Evolutionary conservation across 1,140 invertebrate genomes (phyloP).

Genomic region (Plectrocnemia conspersa): DNA sequence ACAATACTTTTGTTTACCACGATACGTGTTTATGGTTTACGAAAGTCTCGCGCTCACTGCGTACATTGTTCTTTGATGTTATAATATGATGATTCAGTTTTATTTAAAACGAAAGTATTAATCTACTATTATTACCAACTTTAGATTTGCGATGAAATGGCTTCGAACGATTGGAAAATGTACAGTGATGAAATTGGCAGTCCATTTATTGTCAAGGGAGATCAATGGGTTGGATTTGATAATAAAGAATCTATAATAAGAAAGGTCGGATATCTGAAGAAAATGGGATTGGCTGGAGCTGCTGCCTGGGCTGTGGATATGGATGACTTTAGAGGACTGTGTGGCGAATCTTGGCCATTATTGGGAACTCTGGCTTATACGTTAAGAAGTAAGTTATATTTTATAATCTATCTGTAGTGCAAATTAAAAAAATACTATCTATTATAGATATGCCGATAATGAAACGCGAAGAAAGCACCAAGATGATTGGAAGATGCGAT

Average conservation of each 20-base stretch:
- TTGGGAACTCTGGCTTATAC: constrained; percentile 55
- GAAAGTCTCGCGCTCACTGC: no score
- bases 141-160: constrained; percentile 63
- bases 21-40: no score
- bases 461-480: not conserved
- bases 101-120: constrained; percentile 53
- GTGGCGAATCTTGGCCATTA: constrained; percentile 61
- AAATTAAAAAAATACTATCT: constrained; percentile 1
- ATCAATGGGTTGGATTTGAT: constrained; percentile 85
- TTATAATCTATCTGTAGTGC: no score
- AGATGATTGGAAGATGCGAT: constrained; percentile 42
- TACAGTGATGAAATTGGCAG: constrained; percentile 63
- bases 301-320: constrained; percentile 64
- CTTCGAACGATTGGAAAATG: constrained; percentile 58
- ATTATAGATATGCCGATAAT: constrained; percentile 4
- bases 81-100: constrained; percentile 8
- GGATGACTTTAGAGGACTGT: constrained; percentile 65
- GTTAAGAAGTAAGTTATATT: constrained; percentile 48
- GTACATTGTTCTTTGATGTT: no score
- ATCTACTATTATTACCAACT: constrained; percentile 59
- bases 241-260: constrained; percentile 60
- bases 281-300: constrained; percentile 59
- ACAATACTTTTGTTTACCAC: no score
- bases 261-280: constrained; percentile 64
- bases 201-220: constrained; percentile 65